Evolutionary conservation across 1,140 invertebrate genomes (phyloP), one percentile per base, ranked within the genome.

Genomic region (Cardiocondyla obscurior): DNA sequence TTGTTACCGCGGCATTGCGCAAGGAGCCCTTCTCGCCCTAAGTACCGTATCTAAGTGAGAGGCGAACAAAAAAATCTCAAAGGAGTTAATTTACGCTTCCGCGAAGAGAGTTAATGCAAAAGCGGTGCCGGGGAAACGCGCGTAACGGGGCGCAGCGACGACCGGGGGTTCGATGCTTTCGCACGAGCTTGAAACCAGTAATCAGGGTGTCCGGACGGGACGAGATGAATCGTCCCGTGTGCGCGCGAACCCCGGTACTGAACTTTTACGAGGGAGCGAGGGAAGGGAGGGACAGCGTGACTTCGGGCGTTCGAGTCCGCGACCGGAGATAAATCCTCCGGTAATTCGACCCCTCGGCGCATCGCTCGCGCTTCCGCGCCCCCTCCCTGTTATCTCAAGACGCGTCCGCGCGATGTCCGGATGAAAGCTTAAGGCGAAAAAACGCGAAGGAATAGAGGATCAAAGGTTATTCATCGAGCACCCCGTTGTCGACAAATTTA

Each of bases 181-280:
- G 91, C 88, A 90, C 89, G 88, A 86, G 86, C 89, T 90, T 90
- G 90, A 93, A 93, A 92, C 92, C 91, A 88, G 92, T 93, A 93
- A 93, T 93, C 92, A 93, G 92, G 91, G 91, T 93, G 92, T 93
- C 92, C 88, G 90, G 90, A 90, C 89, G 89, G 58, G 88, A 92
- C 90, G 92, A 92, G 92, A 92, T 92, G 90, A 92, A 93, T 93
- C 91, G 91, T 89, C 72, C 72, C 86, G 90, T 89, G 86, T 90
- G 70, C 85, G 87, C 62, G 89, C 89, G 64, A 87, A 83, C 84
- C 83, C 81, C 46, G 81, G 46, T 25, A 62, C 62, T 88, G 64
- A 89, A 82, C 19, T 51, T n/a, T n/a, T 53, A 53, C 16, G 74
- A 69, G 33, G 19, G 10, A 22, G 30, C 19, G 19, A 22, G 62